These are phyloP conservation scores for Nothocercus julius DNA, from an alignment of 2,113 vertebrate species.

Conservation along the genomic window DNA sequence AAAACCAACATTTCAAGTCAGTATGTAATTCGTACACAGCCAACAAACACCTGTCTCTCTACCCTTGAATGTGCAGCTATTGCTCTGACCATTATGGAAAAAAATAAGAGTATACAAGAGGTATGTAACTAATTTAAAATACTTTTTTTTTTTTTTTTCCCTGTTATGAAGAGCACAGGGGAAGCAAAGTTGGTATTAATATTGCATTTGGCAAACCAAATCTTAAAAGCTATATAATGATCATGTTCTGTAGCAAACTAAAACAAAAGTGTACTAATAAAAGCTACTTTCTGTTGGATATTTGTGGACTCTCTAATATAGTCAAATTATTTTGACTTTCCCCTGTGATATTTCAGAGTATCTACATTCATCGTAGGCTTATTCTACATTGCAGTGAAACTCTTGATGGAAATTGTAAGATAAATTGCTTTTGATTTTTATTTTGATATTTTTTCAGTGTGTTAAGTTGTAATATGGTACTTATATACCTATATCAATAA, in stretches of 20 bases:
- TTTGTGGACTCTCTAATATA: not conserved
- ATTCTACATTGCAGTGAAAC: not conserved
- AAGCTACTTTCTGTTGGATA: not conserved
- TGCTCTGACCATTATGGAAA: conserved; percentile 89
- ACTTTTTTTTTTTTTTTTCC: not conserved
- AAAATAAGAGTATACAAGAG: conserved; percentile 88
- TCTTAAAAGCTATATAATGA: not conserved
- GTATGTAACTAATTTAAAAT: conserved; percentile 70
- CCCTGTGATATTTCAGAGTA: not conserved
- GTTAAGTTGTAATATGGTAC: not conserved
- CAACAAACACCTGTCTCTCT: conserved; percentile 93
- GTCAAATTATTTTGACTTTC: not conserved
- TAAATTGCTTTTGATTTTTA: not conserved
- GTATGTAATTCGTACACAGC: conserved; percentile 96
- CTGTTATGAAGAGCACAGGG: not conserved
- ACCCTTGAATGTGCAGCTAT: conserved; percentile 95
- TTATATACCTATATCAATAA: not conserved
- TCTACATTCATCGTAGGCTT: not conserved
- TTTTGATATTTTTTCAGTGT: not conserved
- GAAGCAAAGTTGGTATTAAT: not conserved
- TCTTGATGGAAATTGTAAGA: not conserved
- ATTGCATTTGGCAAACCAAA: not conserved
- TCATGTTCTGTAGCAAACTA: not conserved
- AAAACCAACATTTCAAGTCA: conserved; percentile 89
- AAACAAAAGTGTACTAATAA: not conserved